These are phyloP conservation scores for Platycnemis pennipes DNA, from an alignment of 2,888 invertebrate genomes.

Conservation along the genomic window DNA sequence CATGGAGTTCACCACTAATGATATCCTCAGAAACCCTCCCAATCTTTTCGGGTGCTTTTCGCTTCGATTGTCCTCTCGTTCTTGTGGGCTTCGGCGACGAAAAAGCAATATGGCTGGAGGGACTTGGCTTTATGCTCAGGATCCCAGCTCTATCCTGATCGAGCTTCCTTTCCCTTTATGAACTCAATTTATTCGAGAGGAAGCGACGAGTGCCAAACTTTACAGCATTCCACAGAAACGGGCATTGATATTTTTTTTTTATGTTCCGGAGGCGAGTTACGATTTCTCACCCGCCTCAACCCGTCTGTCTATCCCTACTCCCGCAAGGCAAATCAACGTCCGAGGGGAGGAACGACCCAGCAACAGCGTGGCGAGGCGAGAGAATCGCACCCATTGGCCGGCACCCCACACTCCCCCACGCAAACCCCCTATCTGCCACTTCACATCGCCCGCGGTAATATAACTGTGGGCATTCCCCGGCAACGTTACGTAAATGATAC, in stretches of 20 bases:
- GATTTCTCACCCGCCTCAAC: background rate
- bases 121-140: background rate
- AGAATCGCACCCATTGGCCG: slow-evolving; percentile 11
- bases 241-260: no score
- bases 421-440: slow-evolving; percentile 24
- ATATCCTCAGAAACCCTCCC: background rate
- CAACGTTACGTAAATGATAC: slow-evolving; percentile 28
- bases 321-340: background rate
- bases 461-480: slow-evolving; percentile 19
- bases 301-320: background rate
- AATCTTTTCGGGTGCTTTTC: background rate
- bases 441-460: slow-evolving; percentile 21
- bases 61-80: background rate
- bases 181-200: background rate
- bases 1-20: background rate
- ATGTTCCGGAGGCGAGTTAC: background rate
- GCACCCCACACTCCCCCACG: background rate
- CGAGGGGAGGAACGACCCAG: background rate
- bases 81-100: background rate
- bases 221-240: background rate
- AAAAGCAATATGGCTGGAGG: background rate
- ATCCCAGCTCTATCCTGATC: background rate
- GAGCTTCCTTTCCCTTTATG: background rate
- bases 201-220: background rate
- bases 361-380: slow-evolving; percentile 23